Conservation (phyloP, 2,797 vertebrate genomes). For the Pipistrellus pipistrellus region DNA sequence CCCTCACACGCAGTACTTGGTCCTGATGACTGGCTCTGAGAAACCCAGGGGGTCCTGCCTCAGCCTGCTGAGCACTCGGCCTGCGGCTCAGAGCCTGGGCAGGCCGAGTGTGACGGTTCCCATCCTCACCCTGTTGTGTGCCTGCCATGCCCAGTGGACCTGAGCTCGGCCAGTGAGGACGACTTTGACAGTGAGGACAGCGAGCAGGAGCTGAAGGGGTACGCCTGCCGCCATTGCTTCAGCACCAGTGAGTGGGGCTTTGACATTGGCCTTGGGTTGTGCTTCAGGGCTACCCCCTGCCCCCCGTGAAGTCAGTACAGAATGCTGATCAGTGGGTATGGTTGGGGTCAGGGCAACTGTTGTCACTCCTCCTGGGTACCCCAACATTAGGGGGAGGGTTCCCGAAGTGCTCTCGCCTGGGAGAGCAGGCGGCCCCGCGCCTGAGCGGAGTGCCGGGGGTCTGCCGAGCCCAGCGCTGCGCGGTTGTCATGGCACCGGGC, state of each 20-base stretch:
- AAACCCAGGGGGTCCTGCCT: background rate
- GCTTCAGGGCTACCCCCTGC: background rate
- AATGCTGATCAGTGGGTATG: background rate
- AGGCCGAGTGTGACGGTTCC: background rate
- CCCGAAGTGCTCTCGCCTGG: background rate
- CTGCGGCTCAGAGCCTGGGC: background rate
- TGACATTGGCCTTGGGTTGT: background rate
- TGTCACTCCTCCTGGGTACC: rapidly evolving
- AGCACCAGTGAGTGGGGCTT: slow-evolving; percentile 94
- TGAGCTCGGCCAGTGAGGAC: slow-evolving; percentile 99
- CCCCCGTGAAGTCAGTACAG: background rate
- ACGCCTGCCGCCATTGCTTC: slow-evolving; percentile 99
- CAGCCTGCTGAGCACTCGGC: background rate
- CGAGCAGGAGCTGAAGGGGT: slow-evolving; percentile 99
- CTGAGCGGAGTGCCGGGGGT: background rate
- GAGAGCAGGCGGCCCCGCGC: background rate
- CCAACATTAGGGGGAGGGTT: no score
- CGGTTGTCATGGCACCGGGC: background rate
- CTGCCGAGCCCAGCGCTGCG: background rate
- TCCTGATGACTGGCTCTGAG: background rate
- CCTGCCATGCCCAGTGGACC: slow-evolving; percentile 93
- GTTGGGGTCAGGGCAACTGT: rapidly evolving
- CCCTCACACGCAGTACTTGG: background rate
- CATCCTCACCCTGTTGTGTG: background rate
- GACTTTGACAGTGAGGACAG: slow-evolving; percentile 99